These are phyloP conservation scores for Sycophila sp. DNA, from an alignment of 1,140 invertebrate species.

Conservation along the genomic window DNA sequence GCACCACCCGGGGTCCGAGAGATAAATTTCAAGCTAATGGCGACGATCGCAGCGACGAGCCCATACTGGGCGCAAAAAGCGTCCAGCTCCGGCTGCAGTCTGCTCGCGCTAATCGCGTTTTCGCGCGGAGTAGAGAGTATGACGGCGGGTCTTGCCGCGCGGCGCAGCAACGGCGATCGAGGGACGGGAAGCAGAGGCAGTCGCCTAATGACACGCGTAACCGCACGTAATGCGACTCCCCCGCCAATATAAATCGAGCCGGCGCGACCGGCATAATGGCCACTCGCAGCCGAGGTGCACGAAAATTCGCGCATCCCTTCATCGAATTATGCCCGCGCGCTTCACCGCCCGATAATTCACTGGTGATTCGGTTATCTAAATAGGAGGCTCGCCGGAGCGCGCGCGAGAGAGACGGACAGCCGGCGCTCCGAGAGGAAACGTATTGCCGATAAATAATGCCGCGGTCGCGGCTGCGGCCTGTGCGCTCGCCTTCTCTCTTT, in stretches of 20 bases:
- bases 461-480: not conserved
- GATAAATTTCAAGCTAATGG: not conserved
- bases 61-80: too few relatives aligned
- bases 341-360: slow-evolving; percentile 59
- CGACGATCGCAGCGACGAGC: too few relatives aligned
- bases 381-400: slow-evolving; percentile 43
- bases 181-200: slow-evolving; percentile 33
- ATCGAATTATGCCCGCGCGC: slow-evolving; percentile 54
- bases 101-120: slow-evolving; percentile 15
- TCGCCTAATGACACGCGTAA: slow-evolving; percentile 61
- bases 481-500: not conserved
- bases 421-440: too few relatives aligned
- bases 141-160: too few relatives aligned
- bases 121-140: not conserved
- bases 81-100: too few relatives aligned
- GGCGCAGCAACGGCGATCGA: not conserved
- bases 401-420: too few relatives aligned
- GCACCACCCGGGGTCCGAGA: not conserved
- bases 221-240: slow-evolving; percentile 58
- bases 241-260: slow-evolving; percentile 38
- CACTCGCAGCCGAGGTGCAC: slow-evolving; percentile 33
- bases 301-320: slow-evolving; percentile 37
- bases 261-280: slow-evolving; percentile 3
- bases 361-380: slow-evolving; percentile 62
- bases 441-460: not conserved